These are phyloP conservation scores for Microchrysa polita DNA, from an alignment of 2,888 invertebrate genomes.

Conservation along the genomic window DNA sequence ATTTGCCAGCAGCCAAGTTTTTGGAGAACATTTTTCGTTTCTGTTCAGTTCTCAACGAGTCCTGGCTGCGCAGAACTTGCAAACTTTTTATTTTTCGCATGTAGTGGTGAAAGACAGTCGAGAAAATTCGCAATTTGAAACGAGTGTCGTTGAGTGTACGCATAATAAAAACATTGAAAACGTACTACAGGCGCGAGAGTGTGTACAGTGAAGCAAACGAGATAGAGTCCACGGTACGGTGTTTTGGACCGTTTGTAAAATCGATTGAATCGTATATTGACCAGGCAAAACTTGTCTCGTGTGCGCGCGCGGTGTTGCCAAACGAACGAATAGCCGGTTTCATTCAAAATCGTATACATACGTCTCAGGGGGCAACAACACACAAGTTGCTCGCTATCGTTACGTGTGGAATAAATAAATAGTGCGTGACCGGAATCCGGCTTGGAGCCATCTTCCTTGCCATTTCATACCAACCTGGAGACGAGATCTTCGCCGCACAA, in stretches of 20 bases:
- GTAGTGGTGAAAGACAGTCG: not conserved
- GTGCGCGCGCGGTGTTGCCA: slow-evolving; percentile 22
- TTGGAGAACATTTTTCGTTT: too few relatives aligned
- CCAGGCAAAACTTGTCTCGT: too few relatives aligned
- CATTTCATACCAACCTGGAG: not conserved
- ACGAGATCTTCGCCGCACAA: not conserved
- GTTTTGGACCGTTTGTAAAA: slow-evolving; percentile 1
- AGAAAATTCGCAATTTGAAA: slow-evolving; percentile 9
- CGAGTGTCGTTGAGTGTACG: too few relatives aligned
- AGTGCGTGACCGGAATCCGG: not conserved
- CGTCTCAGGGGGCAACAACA: not conserved
- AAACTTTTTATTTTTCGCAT: not conserved
- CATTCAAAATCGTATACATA: not conserved
- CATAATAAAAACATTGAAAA: slow-evolving; percentile 13
- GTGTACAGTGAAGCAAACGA: slow-evolving; percentile 1
- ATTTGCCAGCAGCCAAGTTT: too few relatives aligned
- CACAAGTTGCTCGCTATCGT: too few relatives aligned
- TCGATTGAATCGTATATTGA: not conserved
- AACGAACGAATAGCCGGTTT: slow-evolving; percentile 2
- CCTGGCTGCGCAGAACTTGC: not conserved
- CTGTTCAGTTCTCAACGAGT: too few relatives aligned
- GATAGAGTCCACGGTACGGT: not conserved
- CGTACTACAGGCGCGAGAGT: not conserved
- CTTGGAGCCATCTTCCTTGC: too few relatives aligned
- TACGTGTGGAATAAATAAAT: not conserved